These are phyloP conservation scores for Apus apus DNA, from an alignment of 2,113 vertebrate species.

Conservation along the genomic window DNA sequence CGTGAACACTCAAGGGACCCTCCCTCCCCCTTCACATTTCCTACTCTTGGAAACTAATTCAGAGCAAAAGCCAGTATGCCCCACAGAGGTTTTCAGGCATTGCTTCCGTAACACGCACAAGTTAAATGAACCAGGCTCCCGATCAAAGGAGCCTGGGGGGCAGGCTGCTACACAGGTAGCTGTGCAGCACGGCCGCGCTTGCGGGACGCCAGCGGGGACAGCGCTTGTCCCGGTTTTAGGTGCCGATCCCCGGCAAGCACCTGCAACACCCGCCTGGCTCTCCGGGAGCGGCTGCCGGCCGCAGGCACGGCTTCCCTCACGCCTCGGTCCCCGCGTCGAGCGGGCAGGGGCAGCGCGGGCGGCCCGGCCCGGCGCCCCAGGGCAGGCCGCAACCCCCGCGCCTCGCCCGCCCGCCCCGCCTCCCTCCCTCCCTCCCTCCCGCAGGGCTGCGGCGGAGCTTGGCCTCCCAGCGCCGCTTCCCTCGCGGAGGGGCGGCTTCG, in stretches of 20 bases:
- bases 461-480: too few relatives aligned
- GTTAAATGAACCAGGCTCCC: too few relatives aligned
- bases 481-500: too few relatives aligned
- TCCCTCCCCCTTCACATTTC: neutral
- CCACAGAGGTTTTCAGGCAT: neutral
- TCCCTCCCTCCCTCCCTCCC: too few relatives aligned
- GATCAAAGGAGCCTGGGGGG: fast-evolving
- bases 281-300: neutral
- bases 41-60: neutral
- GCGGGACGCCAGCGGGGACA: neutral
- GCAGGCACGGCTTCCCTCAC: neutral
- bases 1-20: neutral
- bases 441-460: neutral
- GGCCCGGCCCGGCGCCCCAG: too few relatives aligned
- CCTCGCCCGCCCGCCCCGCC: neutral
- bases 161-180: neutral
- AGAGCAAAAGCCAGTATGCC: neutral
- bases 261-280: neutral
- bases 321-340: neutral
- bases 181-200: fast-evolving
- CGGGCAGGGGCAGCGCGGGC: too few relatives aligned
- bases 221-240: neutral
- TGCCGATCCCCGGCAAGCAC: neutral
- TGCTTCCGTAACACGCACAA: too few relatives aligned
- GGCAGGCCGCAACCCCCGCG: too few relatives aligned